Percentiles rank a stretch among this genome's conserved stretches.
Conservation (phyloP, 1,140 invertebrate genomes). For the Idris sp. region DNA sequence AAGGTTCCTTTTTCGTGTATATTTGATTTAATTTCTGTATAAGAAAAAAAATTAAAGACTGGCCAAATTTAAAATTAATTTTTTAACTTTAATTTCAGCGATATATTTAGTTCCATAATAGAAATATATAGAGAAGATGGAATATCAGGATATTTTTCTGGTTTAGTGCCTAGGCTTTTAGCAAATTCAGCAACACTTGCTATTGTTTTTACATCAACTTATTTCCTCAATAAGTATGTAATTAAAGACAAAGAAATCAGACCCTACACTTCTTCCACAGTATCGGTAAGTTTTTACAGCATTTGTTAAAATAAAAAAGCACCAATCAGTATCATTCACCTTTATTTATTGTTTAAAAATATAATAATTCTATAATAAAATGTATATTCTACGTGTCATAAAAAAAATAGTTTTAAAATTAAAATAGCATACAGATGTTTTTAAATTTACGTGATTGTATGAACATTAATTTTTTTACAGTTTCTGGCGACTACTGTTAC, state of each 20-base stretch:
- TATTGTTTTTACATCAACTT: conserved; percentile 85
- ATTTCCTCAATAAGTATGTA: conserved; percentile 87
- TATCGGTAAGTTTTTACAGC: conserved; percentile 78
- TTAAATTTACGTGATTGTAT: conserved; percentile 62
- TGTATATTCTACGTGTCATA: conserved; percentile 43
- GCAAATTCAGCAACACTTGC: conserved; percentile 87
- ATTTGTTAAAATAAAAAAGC: too few species aligned
- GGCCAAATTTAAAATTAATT: neutral
- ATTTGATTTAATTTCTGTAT: too few species aligned
- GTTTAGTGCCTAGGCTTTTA: conserved; percentile 88
- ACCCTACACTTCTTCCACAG: conserved; percentile 80
- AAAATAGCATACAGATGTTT: conserved; percentile 61
- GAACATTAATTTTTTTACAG: conserved; percentile 78
- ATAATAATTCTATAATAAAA: conserved; percentile 60
- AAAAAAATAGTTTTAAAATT: conserved; percentile 34
- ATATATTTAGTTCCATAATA: conserved; percentile 84
- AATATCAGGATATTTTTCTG: conserved; percentile 89
- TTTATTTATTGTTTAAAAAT: conserved; percentile 63
- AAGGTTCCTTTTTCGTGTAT: too few species aligned
- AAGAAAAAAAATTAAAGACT: too few species aligned
- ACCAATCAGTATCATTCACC: conserved; percentile 31
- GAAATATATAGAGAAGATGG: conserved; percentile 91
- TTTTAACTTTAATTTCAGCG: conserved; percentile 74
- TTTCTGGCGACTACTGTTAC: conserved; percentile 87
- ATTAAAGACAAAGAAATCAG: conserved; percentile 86